Conservation (phyloP, 2,797 vertebrate genomes). For the Carapus acus region DNA sequence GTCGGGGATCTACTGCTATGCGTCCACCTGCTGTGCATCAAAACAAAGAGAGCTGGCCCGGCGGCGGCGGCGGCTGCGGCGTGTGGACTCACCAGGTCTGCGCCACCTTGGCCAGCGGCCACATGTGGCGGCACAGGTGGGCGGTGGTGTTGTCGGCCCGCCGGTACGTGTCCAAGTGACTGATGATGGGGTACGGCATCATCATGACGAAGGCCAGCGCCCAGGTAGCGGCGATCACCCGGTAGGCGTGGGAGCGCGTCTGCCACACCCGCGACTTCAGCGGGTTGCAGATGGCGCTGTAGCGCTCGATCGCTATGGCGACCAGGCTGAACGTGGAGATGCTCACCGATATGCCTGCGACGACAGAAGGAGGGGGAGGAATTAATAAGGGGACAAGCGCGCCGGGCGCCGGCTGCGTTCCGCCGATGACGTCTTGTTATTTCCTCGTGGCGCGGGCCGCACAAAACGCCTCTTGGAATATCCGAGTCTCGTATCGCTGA, state of each 20-base stretch:
- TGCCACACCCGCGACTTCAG: constrained; percentile 93
- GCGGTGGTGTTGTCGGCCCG: constrained; percentile 55
- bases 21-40: too few relatives aligned
- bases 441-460: too few relatives aligned
- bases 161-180: constrained; percentile 60
- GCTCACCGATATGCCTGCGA: constrained; percentile 89
- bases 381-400: too few relatives aligned
- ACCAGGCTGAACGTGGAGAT: constrained; percentile 95
- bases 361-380: constrained; percentile 20
- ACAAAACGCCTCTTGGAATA: too few relatives aligned
- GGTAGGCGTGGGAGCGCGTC: constrained; percentile 90
- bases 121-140: constrained; percentile 78
- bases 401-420: neutral
- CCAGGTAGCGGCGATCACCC: constrained; percentile 89
- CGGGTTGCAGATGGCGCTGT: constrained; percentile 95
- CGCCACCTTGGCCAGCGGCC: constrained; percentile 74
- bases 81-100: constrained; percentile 80
- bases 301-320: constrained; percentile 93
- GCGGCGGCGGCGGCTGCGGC: too few relatives aligned
- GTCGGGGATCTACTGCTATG: too few relatives aligned
- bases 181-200: constrained; percentile 88
- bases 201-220: constrained; percentile 84
- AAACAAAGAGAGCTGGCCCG: too few relatives aligned
- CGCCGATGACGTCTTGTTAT: constrained; percentile 27
- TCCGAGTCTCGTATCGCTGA: too few relatives aligned